Evolutionary conservation across 1,140 invertebrate genomes (phyloP), one percentile per base, ranked within the genome.

Genomic region (Nebria ingens): DNA sequence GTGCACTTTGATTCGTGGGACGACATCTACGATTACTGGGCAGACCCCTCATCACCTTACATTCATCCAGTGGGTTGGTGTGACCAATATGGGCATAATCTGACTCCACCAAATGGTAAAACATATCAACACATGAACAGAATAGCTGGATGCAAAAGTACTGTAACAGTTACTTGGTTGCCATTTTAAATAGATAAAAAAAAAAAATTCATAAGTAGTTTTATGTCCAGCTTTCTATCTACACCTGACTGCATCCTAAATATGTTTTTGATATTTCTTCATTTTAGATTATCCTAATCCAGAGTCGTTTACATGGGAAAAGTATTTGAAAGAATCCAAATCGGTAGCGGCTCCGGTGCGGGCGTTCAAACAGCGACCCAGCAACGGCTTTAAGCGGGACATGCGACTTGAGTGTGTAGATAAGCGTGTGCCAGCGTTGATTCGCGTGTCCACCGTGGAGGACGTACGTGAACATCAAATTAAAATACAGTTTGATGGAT

Each of bases 1-100:
- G 83, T 98, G 50, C 93, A 94, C 71, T 97, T 97, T 74, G 93
- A 97, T 76, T 90, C 89, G 61, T 97, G 93, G 92, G 87, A 92
- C 65, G 86, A 91, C 65, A 83, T 86, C 60, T 97, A 94, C 69
- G 93, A 97, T 74, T 94, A 92, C 69, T 97, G 93, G 93, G 83
- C 89, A 49, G 86, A 93, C 65, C 82, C 86, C 0, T 84, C 81
- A 25, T 95, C 91, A 0, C 91, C 92, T 0, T 91, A 92, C 65
- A 93, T 97, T 54, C 92, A 95, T 78, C 91, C 92, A 2, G 84
- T 95, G 12, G 90, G 92, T 51, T 96, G 91, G 91, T 94, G 92
- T 67, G 80, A 88, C 62, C 81, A 90, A 50, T 86, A 90, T 66
- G 85, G 83, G 2, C 79, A 85, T 56, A 73, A 79, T 52, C 73